phyloP scores from a whole-genome alignment of 2,113 vertebrate species.

The Albula glossodonta region DNA sequence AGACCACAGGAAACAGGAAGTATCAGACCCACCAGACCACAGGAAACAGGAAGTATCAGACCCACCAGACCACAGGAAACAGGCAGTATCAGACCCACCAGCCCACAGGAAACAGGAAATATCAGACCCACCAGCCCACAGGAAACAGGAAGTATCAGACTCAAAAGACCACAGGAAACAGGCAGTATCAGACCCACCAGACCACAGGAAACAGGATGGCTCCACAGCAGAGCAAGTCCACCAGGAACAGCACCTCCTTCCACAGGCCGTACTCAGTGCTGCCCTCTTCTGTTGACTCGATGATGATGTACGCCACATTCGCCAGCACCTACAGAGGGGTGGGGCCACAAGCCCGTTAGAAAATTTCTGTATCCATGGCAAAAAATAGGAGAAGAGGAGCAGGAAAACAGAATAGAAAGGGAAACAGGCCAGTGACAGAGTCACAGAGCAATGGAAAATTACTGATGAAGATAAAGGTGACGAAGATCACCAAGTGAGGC shows the following conservation, averaged over 20 bases:
- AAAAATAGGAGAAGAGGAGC: background rate
- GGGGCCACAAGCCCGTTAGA: no score
- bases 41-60: no score
- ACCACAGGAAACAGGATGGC: constrained; percentile 87
- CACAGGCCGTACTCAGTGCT: constrained; percentile 80
- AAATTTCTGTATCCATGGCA: background rate
- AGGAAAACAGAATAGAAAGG: no score
- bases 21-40: no score
- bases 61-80: constrained; percentile 73
- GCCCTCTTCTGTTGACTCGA: constrained; percentile 84
- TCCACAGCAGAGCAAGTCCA: constrained; percentile 84
- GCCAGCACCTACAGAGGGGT: constrained; percentile 73
- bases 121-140: no score
- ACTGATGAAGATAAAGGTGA: no score
- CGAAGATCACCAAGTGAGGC: background rate
- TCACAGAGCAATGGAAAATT: no score
- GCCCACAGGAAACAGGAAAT: constrained; percentile 83
- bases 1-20: no score
- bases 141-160: no score
- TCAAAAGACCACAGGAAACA: no score
- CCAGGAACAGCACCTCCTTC: constrained; percentile 84
- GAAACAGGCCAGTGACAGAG: no score
- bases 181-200: background rate
- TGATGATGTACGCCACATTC: constrained; percentile 85
- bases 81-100: no score